Evolutionary conservation across 2,888 invertebrate species (phyloP), one percentile per base, ranked within the genome.

Genomic region (Mesochorus sp.): DNA sequence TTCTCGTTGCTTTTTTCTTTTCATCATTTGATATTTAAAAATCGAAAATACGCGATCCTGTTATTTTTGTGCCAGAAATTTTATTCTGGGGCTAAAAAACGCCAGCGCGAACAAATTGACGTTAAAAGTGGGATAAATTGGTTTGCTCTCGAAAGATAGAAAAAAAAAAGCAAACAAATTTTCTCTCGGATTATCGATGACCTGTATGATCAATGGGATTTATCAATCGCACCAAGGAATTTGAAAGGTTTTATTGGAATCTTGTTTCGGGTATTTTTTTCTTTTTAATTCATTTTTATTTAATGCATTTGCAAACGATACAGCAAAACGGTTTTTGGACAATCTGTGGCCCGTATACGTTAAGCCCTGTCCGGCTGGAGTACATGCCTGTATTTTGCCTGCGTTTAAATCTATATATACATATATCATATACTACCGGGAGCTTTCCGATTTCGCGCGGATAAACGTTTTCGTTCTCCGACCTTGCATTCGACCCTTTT

Each of bases 311-410:
- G 73, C 62, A 73, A 78, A 73, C 77, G 72, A 78, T 78, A 78
- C 77, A 78, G 68, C 57, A 78, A 78, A 78, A 78, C 77, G 73
- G 68, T 78, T 78, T 73, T 78, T 70, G 51, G 73, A 68, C 68
- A 78, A 73, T 73, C 77, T 78, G 73, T 73, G 72, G 62, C 44
- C 67, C 61, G 62, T 28, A n/a, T n/a, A 49, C 62, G 73, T 34
- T 78, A 78, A 78, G 68, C 77, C 42, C 55, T 39, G 31, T 44
- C 51, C 34, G 47, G 49, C 26, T 34, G 12, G 49, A 26, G 24
- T 28, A 14, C 19, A 28, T 31, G 10, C 26, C n/a, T 51, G 57
- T 72, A 72, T 72, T 62, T 77, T 71, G 12, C 62, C 55, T 68
- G 24, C 17, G 10, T n/a, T n/a, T n/a, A n/a, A n/a, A n/a, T n/a